Evolutionary conservation across 2,113 vertebrate species (phyloP).

Genomic region (Odobenus rosmarus): DNA sequence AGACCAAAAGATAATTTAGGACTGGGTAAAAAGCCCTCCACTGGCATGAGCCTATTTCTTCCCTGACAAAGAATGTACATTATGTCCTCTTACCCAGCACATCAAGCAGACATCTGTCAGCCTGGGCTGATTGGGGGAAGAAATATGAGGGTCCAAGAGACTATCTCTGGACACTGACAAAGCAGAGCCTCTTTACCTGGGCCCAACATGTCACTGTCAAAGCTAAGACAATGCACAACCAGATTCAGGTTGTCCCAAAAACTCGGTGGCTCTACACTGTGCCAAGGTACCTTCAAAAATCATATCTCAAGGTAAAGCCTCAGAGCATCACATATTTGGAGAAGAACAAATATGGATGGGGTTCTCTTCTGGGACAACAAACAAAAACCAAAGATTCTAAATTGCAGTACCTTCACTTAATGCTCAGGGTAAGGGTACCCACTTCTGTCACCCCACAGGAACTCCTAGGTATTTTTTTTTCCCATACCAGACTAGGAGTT

Average conservation of each 20-base stretch:
- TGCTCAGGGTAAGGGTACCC: neutral
- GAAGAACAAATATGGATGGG: neutral
- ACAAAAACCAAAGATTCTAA: neutral
- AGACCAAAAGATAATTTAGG: neutral
- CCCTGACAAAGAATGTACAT: neutral
- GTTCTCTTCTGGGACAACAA: neutral
- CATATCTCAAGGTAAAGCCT: neutral
- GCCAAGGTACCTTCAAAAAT: neutral
- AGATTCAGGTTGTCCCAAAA: neutral
- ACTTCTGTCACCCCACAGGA: neutral
- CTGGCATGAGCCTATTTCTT: neutral
- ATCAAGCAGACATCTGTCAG: neutral
- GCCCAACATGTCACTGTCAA: neutral
- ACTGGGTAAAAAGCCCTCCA: neutral
- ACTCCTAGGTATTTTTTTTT: neutral
- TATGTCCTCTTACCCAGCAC: neutral
- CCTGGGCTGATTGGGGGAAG: neutral
- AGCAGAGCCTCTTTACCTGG: neutral
- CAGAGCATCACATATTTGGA: neutral
- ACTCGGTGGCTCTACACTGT: neutral
- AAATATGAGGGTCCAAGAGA: neutral
- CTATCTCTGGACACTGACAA: neutral
- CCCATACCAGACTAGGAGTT: neutral
- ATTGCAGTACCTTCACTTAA: neutral
- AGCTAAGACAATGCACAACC: neutral